Conservation (phyloP, 2,888 invertebrate species). For the Meloe dianella region DNA sequence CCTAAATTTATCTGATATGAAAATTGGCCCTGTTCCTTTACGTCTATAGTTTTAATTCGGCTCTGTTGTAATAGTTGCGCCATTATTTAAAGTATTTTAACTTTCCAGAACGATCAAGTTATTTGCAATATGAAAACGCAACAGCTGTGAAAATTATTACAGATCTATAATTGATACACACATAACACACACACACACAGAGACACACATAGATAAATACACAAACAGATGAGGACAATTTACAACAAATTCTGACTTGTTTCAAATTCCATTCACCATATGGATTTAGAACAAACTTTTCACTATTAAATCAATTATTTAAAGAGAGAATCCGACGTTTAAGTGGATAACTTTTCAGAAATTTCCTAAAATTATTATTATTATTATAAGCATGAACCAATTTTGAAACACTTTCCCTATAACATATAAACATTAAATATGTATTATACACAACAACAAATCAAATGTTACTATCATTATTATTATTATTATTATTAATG, state of each 20-base stretch:
- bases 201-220: background rate
- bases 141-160: constrained; percentile 30
- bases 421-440: background rate
- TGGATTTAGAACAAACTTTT: constrained; percentile 5
- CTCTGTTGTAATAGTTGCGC: background rate
- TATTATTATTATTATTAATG: background rate
- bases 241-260: background rate
- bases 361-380: background rate
- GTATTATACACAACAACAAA: background rate
- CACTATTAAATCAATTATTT: background rate
- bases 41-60: too few species aligned
- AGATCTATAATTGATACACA: constrained; percentile 16
- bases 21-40: too few species aligned
- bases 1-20: too few species aligned
- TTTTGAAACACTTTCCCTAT: background rate
- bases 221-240: constrained; percentile 2
- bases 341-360: background rate
- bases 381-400: background rate
- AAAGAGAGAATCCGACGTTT: too few species aligned
- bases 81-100: background rate
- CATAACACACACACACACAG: background rate
- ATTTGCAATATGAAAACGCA: constrained; percentile 20
- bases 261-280: constrained; percentile 4
- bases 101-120: constrained; percentile 3
- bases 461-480: background rate